Base-by-base conservation (phyloP, 2,888 invertebrate genomes). In the Trachelus iudaicus region DNA sequence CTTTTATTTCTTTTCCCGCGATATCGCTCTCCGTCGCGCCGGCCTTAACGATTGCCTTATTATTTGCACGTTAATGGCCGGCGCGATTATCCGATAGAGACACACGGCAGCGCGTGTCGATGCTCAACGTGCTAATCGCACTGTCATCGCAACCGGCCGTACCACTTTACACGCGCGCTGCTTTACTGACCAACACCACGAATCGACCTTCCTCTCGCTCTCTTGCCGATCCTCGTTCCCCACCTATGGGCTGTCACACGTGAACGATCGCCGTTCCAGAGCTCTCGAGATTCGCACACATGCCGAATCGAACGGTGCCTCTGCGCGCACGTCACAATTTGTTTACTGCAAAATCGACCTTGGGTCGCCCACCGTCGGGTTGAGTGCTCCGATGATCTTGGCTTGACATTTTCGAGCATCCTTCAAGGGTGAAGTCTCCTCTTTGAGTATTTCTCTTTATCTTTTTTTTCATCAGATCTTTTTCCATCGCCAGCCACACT, bases 371-470 rank as follows among this genome's bases (percentile, higher is more conserved):
- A 82, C 82, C 79, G 78, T 82, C 82, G 79, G 79, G 83, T 80
- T 83, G 83, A 83, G 77, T 81, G 79, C 76, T 81, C 82, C 77
- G 76, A 77, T 82, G 84, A 85, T 86, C 83, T 86, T 85, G 83
- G 81, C 79, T 82, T 81, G 83, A 83, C 84, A 82, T 83, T 84
- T 83, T 82, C 33, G 30, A 69, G 12, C 30, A 33, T 33, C 40
- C 40, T 15, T 40, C 40, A 6, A 40, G 40, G 40, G 15, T 40
- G 40, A 6, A 40, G 15, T 15, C 71, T 71, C n/a, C 71, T 71
- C n/a, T 3, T 30, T 71, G 11, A 15, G 0, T 71, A 3, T n/a
- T 9, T 71, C 11, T 15, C 1, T 6, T 15, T 15, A 11, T 34
- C 34, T 9, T 71, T 15, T n/a, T n/a, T n/a, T n/a, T 69, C n/a